Percentiles rank a stretch among this genome's conserved stretches.
Conservation (phyloP, 2,797 vertebrate species). For the Pantherophis vulpinus region DNA sequence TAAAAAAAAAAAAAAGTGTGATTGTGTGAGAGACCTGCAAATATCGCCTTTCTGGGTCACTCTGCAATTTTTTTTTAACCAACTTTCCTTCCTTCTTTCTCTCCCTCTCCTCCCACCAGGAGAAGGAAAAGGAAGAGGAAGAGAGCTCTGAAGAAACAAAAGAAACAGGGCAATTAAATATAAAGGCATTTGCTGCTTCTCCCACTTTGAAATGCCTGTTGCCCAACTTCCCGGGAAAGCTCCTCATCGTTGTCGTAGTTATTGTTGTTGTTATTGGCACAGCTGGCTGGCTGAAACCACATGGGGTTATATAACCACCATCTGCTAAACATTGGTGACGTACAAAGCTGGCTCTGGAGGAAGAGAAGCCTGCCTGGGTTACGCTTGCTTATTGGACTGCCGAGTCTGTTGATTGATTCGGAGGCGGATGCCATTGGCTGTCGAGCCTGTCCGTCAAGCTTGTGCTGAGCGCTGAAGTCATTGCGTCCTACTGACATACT, state of each 20-base stretch:
- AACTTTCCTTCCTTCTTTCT: neutral
- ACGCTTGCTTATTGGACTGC: neutral
- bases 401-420: neutral
- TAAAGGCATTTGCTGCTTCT: constrained; percentile 45
- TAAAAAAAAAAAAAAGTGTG: neutral
- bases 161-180: constrained; percentile 43
- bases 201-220: constrained; percentile 52
- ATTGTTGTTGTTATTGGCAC: neutral
- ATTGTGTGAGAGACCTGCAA: neutral
- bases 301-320: constrained; percentile 55
- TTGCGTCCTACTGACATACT: constrained; percentile 67
- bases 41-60: neutral
- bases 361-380: neutral
- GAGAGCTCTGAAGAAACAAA: neutral
- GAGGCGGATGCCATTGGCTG: neutral
- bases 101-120: neutral
- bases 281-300: neutral
- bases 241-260: neutral
- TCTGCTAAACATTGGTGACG: constrained; percentile 17
- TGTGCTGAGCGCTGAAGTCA: constrained; percentile 23
- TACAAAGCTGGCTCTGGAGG: neutral
- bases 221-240: constrained; percentile 39
- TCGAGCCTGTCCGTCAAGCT: neutral
- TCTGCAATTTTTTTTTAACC: neutral
- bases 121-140: neutral